These are phyloP conservation scores for Halcyon malimbica DNA, from an alignment of 2,113 vertebrate genomes.

Conservation along the genomic window DNA sequence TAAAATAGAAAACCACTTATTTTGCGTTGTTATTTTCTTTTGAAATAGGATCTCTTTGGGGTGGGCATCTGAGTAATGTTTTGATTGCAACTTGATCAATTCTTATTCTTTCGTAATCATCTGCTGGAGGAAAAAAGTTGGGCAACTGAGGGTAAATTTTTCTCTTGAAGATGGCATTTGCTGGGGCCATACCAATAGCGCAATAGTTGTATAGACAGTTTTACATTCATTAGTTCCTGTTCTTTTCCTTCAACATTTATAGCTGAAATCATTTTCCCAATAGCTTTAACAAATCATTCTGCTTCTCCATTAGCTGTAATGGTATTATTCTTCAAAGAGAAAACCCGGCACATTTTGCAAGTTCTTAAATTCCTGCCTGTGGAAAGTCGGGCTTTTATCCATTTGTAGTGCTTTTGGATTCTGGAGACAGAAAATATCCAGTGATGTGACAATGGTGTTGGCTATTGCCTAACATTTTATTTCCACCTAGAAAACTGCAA, in stretches of 20 bases:
- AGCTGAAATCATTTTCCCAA: slow-evolving; percentile 1
- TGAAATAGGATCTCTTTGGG: background rate
- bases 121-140: background rate
- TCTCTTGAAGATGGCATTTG: background rate
- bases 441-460: background rate
- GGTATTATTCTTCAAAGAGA: background rate
- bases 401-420: background rate
- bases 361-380: background rate
- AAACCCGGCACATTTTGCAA: background rate
- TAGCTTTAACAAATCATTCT: slow-evolving; percentile 9
- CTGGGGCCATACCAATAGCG: background rate
- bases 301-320: background rate
- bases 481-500: background rate
- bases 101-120: background rate
- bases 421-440: background rate
- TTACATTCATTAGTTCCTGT: slow-evolving; percentile 12
- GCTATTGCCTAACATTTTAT: background rate
- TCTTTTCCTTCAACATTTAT: slow-evolving; percentile 7
- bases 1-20: background rate
- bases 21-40: background rate
- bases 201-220: background rate
- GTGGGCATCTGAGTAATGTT: background rate
- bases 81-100: background rate
- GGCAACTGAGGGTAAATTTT: background rate
- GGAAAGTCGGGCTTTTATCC: background rate